Base-by-base conservation (phyloP, 2,888 invertebrate genomes). In the Limnephilus marmoratus region DNA sequence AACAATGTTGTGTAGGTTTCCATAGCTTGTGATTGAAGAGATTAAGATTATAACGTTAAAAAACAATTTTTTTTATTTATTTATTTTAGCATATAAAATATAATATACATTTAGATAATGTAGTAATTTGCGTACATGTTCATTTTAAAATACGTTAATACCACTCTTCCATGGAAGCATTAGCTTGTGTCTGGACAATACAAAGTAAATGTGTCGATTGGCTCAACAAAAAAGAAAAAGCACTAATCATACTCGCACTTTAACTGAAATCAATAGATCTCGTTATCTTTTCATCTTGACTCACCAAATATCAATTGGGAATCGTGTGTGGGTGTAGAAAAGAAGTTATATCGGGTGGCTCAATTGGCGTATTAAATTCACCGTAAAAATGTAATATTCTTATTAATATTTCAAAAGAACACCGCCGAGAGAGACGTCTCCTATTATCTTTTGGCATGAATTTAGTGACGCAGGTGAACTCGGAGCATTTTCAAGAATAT, bases 371-470 rank as follows among this genome's bases (percentile, higher is more conserved):
- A 24, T 68, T 68, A 68, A 82, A 68, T 68, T 87, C 87, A n/a
- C 68, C 24, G 18, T 34, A 37, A 53, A 87, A 87, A 87, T 68
- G 24, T 87, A 9, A 87, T 34, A 53, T 68, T 68, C 24, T 68
- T 87, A 68, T 87, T 87, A 13, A 68, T 34, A 53, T 53, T 87
- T 87, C 87, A 87, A 87, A 87, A 53, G 87, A 87, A 87, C 31
- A 31, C 68, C 87, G 87, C 87, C 3, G 87, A 53, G 53, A 18
- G 87, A 87, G 68, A 53, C 87, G 15, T 87, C 68, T 87, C 87
- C 7, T 53, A 31, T 87, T 87, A 87, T 87, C 7, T 68, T 87
- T 53, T 87, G 87, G 87, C 87, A 34, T 87, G 53, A 31, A 87
- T 15, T 49, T n/a, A 29, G 45, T 45, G 45, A 86, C 45, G 86